Base-by-base conservation (phyloP, 2,113 vertebrate genomes). In the Thermophis baileyi region DNA sequence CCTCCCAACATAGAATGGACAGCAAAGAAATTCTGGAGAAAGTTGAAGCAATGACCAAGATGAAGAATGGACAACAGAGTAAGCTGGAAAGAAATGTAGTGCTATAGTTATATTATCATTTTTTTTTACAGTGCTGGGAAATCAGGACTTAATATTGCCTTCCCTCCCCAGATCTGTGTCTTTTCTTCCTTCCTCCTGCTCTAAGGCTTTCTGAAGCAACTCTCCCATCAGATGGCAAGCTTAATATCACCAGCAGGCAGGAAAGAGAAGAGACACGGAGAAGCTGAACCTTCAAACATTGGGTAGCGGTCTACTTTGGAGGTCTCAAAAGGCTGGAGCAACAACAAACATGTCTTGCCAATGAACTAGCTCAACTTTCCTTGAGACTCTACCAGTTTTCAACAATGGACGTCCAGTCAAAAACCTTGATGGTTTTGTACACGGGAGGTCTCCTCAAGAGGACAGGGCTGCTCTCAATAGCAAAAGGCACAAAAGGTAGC, bases 401-500 rank as follows among this genome's bases (percentile, higher is more conserved):
- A 85, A 54, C 40, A 20, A 47, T 27, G 12, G 35, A 12, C 0
- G 7, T 8, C 20, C 49, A 25, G 16, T 30, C 30, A 7, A 81
- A 51, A 51, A 30, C 44, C 8, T 14, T 0, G 18, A 25, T 69
- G 6, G 10, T 30, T 35, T 92, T 88, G 90, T 55, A 90, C 47
- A 51, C n/a, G 51, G 1, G 90, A 30, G 8, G 49, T 87, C 60
- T 44, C 55, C 51, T 4, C n/a, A 40, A 8, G 18, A 40, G 40
- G n/a, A 90, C 47, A 3, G 4, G 47, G 55, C 88, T 88, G 35
- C n/a, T 51, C 89, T 53, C 47, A 87, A 57, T 2, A 55, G 25
- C 60, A 89, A 87, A 97, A 96, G 97, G 96, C 96, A 97, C 96
- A 93, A 89, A n/a, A 57, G 0, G 0, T 25, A 86, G 90, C 1